A percentile compares a stretch with the other conserved stretches of the same genome.
Evolutionary conservation across 2,797 vertebrate genomes (phyloP).

Genomic region (Allobates femoralis): DNA sequence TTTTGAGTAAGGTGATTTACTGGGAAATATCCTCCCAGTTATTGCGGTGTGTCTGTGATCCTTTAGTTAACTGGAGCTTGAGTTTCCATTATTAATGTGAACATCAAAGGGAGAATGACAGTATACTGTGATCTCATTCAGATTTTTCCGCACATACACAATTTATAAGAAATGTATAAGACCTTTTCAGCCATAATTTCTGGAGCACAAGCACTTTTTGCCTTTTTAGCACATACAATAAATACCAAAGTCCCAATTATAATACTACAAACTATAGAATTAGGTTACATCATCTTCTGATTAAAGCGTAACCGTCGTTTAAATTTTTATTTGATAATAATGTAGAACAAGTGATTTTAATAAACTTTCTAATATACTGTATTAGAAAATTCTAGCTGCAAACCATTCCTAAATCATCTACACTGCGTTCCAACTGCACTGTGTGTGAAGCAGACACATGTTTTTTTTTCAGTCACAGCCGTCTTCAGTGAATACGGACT

Average conservation of each 20-base stretch:
- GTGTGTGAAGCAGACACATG: too few relatives aligned
- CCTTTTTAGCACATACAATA: background rate
- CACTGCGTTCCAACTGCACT: too few relatives aligned
- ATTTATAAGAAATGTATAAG: conserved; percentile 19
- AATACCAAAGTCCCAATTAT: too few relatives aligned
- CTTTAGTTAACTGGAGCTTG: conserved; percentile 48
- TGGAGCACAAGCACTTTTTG: background rate
- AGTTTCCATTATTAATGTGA: conserved; percentile 60
- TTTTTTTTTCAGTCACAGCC: too few relatives aligned
- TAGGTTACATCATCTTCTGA: background rate
- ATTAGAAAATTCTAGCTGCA: too few relatives aligned
- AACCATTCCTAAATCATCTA: too few relatives aligned
- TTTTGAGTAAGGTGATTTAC: conserved; percentile 60
- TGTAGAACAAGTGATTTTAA: too few relatives aligned
- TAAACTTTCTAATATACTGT: too few relatives aligned
- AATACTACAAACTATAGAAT: background rate
- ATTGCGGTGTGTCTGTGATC: conserved; percentile 51
- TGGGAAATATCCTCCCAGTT: conserved; percentile 39
- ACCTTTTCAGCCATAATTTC: background rate
- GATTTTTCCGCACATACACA: conserved; percentile 12
- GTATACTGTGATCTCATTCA: conserved; percentile 30
- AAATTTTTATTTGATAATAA: too few relatives aligned
- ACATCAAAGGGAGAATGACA: conserved; percentile 42
- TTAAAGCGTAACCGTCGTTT: too few relatives aligned
- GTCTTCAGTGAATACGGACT: too few relatives aligned